phyloP scores from a whole-genome alignment of 2,113 vertebrate species.

The Microcebus lehilahytsara region DNA sequence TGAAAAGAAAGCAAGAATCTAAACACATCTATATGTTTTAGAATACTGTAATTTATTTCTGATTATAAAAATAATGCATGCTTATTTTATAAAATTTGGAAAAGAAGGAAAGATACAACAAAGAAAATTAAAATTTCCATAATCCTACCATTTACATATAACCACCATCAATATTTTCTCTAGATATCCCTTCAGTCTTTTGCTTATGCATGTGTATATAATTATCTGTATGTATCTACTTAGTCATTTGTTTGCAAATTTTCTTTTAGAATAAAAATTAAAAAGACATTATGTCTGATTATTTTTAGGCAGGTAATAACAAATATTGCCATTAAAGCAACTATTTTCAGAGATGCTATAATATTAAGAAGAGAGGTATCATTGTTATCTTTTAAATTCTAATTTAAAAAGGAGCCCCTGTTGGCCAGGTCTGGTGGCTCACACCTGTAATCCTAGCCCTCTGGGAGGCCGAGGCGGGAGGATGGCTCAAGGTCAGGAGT shows the following conservation, averaged over 20 bases:
- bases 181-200: background rate
- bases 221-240: background rate
- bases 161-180: background rate
- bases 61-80: background rate
- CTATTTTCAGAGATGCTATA: background rate
- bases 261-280: slow-evolving; percentile 7
- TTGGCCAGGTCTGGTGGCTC: too few species aligned
- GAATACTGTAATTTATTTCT: background rate
- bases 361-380: background rate
- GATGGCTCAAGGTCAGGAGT: too few species aligned
- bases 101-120: background rate
- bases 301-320: background rate
- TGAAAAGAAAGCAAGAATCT: slow-evolving; percentile 1
- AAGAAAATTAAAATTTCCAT: background rate
- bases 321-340: slow-evolving; percentile 4
- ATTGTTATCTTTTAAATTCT: background rate
- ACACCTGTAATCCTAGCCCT: too few species aligned
- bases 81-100: background rate
- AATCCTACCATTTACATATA: background rate
- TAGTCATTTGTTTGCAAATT: background rate
- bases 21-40: background rate
- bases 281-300: background rate
- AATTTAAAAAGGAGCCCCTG: background rate
- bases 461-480: too few species aligned
- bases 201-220: background rate